Conservation (phyloP, 2,888 invertebrate genomes). For the Pterobdella sp. region DNA sequence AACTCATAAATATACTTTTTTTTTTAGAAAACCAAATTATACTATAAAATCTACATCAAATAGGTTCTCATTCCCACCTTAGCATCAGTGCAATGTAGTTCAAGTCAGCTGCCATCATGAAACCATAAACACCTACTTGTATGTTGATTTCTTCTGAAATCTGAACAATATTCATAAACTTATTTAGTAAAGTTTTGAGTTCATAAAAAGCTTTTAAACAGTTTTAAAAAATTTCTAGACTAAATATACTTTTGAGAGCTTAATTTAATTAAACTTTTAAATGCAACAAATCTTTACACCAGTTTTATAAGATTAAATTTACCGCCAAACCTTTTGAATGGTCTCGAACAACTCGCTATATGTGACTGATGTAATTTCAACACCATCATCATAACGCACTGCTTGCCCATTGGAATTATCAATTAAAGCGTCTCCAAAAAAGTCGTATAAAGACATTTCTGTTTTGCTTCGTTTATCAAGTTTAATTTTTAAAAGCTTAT, state of each 20-base stretch:
- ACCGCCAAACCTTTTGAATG: neutral
- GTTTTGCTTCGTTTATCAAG: no score
- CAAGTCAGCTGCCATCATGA: neutral
- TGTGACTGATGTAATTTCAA: neutral
- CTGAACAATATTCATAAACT: neutral
- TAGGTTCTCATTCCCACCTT: neutral
- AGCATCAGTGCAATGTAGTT: conserved; percentile 1
- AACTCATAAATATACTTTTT: neutral
- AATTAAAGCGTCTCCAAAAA: conserved; percentile 1
- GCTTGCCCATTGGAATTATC: conserved; percentile 3
- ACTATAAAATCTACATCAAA: neutral
- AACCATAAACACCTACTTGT: neutral
- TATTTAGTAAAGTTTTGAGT: neutral
- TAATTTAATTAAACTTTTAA: no score
- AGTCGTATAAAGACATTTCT: conserved; percentile 11
- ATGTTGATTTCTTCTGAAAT: neutral
- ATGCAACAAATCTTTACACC: no score
- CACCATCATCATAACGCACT: conserved; percentile 15
- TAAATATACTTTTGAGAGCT: no score
- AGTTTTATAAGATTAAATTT: neutral
- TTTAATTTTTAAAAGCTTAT: no score
- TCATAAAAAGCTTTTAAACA: neutral
- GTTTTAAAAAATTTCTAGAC: neutral
- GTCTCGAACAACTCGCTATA: neutral
- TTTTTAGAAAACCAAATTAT: neutral